A percentile compares a stretch with the other conserved stretches of the same genome.
Conservation (phyloP, 2,113 vertebrate genomes). For the Ameiurus melas region DNA sequence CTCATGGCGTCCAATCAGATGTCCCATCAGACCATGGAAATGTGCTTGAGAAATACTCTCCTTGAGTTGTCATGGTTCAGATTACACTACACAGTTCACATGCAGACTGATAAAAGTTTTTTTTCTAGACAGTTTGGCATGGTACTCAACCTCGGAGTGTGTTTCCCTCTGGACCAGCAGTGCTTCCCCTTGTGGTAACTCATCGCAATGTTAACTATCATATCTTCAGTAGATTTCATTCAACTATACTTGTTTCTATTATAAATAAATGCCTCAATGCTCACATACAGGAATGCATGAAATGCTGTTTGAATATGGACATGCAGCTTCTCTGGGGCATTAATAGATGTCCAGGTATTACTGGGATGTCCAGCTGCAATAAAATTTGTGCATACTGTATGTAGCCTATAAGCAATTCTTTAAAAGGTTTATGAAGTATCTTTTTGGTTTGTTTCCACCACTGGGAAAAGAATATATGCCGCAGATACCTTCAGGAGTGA, state of each 20-base stretch:
- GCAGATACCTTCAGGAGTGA: not conserved
- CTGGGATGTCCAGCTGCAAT: not conserved
- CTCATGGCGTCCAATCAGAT: not conserved
- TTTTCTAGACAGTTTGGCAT: slow-evolving; percentile 24
- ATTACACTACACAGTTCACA: not conserved
- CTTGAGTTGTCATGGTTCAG: not conserved
- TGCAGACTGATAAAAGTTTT: not conserved
- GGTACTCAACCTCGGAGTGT: not conserved
- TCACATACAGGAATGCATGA: not conserved
- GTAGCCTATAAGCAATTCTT: not conserved
- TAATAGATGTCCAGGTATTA: not conserved
- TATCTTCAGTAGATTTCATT: not conserved
- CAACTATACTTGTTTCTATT: not conserved
- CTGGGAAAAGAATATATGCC: not conserved
- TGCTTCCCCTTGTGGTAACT: slow-evolving; percentile 24
- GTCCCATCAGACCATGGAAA: not conserved
- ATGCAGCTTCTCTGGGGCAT: not conserved
- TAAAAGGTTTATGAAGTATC: not conserved
- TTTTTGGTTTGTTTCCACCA: not conserved
- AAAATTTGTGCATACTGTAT: not conserved
- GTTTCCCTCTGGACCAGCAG: slow-evolving; percentile 11
- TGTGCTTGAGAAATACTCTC: not conserved
- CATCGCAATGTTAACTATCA: not conserved
- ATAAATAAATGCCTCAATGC: not conserved
- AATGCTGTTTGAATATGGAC: not conserved